Conservation (phyloP, 2,797 vertebrate genomes). For the Tokudaia muenninki region DNA sequence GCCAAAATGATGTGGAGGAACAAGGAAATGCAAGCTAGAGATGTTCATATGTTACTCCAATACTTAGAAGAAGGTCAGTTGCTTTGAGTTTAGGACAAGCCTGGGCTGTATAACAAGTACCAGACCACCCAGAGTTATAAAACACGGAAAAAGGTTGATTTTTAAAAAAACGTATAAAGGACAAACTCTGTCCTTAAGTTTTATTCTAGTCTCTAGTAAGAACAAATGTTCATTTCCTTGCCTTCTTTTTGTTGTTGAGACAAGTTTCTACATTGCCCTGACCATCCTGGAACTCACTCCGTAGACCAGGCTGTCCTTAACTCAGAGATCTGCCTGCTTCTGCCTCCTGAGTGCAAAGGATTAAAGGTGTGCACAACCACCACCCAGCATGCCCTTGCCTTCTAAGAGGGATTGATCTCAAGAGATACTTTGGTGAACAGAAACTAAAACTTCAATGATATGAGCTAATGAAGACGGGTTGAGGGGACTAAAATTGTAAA, state of each 20-base stretch:
- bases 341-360: background rate
- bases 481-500: background rate
- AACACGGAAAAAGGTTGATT: background rate
- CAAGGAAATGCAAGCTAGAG: background rate
- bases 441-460: conserved; percentile 7
- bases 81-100: background rate
- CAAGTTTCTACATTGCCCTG: background rate
- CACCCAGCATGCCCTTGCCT: background rate
- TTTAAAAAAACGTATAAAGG: background rate
- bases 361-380: background rate
- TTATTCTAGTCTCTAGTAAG: background rate
- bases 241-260: background rate
- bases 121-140: background rate
- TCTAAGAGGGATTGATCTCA: background rate
- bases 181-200: background rate
- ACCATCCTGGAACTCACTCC: background rate
- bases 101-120: background rate
- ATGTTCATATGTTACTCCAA: too few species aligned
- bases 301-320: background rate
- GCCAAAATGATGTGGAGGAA: background rate
- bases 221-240: background rate
- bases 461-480: background rate
- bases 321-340: background rate
- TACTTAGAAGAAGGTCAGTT: background rate
- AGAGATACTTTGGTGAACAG: background rate